phyloP scores from a whole-genome alignment of 2,113 vertebrate genomes.

The Pleuronectes platessa region DNA sequence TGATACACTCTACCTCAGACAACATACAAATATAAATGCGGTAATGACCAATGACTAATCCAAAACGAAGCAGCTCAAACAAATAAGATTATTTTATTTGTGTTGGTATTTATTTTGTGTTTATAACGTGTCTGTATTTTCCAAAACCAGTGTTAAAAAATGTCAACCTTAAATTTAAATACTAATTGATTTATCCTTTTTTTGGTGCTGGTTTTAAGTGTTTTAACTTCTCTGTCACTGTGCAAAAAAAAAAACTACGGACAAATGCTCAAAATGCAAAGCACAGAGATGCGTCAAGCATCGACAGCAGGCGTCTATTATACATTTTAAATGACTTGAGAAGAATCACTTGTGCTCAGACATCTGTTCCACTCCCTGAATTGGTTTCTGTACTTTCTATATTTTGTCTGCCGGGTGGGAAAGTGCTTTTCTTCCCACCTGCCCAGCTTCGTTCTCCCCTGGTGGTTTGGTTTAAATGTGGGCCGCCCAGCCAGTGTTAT shows the following conservation, averaged over 20 bases:
- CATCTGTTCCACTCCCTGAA: conserved; percentile 13
- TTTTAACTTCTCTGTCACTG: not conserved
- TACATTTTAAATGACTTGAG: conserved; percentile 13
- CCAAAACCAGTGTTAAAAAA: too few species aligned
- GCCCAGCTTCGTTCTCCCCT: not conserved
- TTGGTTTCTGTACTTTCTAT: conserved; percentile 27
- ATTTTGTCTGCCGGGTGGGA: conserved; percentile 10
- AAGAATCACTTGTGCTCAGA: conserved; percentile 22
- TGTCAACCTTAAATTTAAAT: not conserved
- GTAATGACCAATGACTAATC: not conserved
- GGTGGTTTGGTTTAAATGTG: conserved; percentile 49
- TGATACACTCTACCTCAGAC: conserved; percentile 3
- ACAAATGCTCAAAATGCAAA: conserved; percentile 5
- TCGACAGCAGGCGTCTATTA: not conserved
- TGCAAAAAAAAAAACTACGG: not conserved
- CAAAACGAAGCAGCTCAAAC: not conserved
- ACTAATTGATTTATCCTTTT: not conserved
- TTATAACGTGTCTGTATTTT: not conserved
- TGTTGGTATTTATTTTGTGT: too few species aligned
- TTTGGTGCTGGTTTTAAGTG: not conserved
- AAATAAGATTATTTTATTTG: too few species aligned
- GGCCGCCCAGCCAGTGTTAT: conserved; percentile 33
- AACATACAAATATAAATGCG: not conserved
- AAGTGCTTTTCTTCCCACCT: conserved; percentile 15
- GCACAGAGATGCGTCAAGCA: not conserved